These are phyloP conservation scores for Arrhamphus sclerolepis DNA, from an alignment of 2,797 vertebrate genomes.

Conservation along the genomic window DNA sequence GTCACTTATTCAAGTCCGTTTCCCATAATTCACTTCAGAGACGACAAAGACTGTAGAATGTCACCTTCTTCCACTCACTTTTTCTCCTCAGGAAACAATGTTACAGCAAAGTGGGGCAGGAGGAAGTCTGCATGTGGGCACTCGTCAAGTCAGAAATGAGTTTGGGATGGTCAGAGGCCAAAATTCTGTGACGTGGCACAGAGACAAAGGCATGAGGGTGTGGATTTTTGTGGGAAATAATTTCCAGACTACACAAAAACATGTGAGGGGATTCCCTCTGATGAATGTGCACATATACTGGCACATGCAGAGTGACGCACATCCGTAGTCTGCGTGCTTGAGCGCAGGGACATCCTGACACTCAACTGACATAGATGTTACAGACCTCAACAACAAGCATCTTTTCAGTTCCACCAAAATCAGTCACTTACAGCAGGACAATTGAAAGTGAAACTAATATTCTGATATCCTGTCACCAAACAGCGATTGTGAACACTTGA, in stretches of 20 bases:
- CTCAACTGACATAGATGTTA: too few relatives aligned
- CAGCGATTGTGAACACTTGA: not conserved
- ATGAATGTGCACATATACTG: too few relatives aligned
- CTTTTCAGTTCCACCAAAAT: too few relatives aligned
- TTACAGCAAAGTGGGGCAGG: slow-evolving; percentile 13
- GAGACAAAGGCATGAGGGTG: slow-evolving; percentile 32
- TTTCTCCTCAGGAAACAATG: slow-evolving; percentile 51
- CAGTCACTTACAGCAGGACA: too few relatives aligned
- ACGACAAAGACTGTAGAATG: slow-evolving; percentile 10
- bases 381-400: too few relatives aligned
- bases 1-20: not conserved
- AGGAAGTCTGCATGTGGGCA: slow-evolving; percentile 14
- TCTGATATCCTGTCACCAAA: slow-evolving; percentile 5
- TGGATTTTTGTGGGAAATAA: not conserved
- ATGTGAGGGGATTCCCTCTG: slow-evolving; percentile 49
- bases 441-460: not conserved
- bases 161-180: slow-evolving; percentile 18
- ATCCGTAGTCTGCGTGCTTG: too few relatives aligned
- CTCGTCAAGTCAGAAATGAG: slow-evolving; percentile 9
- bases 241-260: slow-evolving; percentile 13
- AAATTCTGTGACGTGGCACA: slow-evolving; percentile 15
- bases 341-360: too few relatives aligned
- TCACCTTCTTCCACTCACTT: slow-evolving; percentile 29
- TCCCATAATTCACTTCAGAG: slow-evolving; percentile 11
- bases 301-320: too few relatives aligned